Percentiles rank a stretch among this genome's conserved stretches.
Conservation (phyloP, 2,113 vertebrate genomes). For the Porphyrio hochstetteri region DNA sequence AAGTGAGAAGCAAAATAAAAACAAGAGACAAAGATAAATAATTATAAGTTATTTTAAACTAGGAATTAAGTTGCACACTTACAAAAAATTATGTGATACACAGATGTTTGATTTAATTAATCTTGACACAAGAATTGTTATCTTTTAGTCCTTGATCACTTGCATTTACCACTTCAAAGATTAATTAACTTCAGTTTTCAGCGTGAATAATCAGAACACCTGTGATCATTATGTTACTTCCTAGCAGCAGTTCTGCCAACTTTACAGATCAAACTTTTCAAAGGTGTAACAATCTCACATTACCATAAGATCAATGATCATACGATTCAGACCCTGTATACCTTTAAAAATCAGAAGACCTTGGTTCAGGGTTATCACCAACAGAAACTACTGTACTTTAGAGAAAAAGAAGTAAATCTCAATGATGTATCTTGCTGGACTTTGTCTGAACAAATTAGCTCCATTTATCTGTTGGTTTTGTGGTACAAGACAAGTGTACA, state of each 20-base stretch:
- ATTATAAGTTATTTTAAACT: not conserved
- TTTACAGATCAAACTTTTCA: slow-evolving; percentile 1
- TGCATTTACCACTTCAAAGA: slow-evolving; percentile 39
- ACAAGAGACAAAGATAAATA: not conserved
- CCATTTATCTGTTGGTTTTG: not conserved
- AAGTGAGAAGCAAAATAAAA: slow-evolving; percentile 13
- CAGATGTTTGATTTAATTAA: not conserved
- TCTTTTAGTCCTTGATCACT: slow-evolving; percentile 35
- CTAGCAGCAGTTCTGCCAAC: not conserved
- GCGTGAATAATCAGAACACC: slow-evolving; percentile 49
- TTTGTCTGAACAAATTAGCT: not conserved
- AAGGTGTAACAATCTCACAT: not conserved
- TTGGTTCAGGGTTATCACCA: not conserved
- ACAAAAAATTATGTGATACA: not conserved
- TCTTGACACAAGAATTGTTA: slow-evolving; percentile 33
- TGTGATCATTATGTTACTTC: slow-evolving; percentile 22
- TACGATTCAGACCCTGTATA: not conserved
- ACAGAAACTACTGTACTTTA: not conserved
- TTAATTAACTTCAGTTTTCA: slow-evolving; percentile 44
- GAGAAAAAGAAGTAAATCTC: not conserved
- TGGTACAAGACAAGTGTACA: not conserved
- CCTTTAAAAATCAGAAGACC: not conserved
- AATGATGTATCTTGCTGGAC: not conserved
- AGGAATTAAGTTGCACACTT: not conserved
- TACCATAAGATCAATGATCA: not conserved